Evolutionary conservation across 2,113 vertebrate species (phyloP).

Genomic region (Tachycineta bicolor): DNA sequence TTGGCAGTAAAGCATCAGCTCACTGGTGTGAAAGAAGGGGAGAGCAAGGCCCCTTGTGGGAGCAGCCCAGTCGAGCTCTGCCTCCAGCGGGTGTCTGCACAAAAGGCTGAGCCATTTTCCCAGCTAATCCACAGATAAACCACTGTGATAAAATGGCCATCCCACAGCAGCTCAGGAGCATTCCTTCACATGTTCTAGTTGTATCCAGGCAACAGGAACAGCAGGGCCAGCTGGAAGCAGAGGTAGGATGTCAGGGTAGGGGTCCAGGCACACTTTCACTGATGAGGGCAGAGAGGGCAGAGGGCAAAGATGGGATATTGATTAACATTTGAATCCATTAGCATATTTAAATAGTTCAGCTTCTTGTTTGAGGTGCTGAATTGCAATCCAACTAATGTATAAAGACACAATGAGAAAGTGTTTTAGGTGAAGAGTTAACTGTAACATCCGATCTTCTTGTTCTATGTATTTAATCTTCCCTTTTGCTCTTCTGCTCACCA

Average conservation of each 20-base stretch:
- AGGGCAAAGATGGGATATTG: not conserved
- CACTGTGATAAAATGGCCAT: conserved; percentile 46
- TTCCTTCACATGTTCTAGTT: conserved; percentile 25
- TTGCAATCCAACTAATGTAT: not conserved
- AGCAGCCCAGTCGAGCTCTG: not conserved
- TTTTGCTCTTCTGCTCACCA: not conserved
- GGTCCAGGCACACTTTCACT: not conserved
- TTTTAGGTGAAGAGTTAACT: not conserved
- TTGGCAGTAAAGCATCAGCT: conserved; percentile 12
- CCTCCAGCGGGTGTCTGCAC: not conserved
- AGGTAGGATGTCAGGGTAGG: not conserved
- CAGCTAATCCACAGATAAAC: conserved; percentile 65
- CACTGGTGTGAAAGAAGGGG: not conserved
- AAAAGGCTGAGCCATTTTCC: conserved; percentile 56
- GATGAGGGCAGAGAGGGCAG: not conserved
- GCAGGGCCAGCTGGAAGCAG: not conserved
- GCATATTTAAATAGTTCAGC: not conserved
- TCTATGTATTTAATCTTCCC: not conserved
- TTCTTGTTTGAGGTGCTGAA: not conserved
- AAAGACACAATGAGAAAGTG: not conserved
- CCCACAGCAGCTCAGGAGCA: conserved; percentile 32
- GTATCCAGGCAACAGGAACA: conserved; percentile 65
- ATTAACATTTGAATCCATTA: not conserved
- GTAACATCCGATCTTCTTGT: not conserved
- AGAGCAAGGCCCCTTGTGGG: not conserved